Percentiles rank a stretch among this genome's conserved stretches.
Evolutionary conservation across 2,113 vertebrate species (phyloP).

Genomic region (Sterrhoptilus dennistouni): DNA sequence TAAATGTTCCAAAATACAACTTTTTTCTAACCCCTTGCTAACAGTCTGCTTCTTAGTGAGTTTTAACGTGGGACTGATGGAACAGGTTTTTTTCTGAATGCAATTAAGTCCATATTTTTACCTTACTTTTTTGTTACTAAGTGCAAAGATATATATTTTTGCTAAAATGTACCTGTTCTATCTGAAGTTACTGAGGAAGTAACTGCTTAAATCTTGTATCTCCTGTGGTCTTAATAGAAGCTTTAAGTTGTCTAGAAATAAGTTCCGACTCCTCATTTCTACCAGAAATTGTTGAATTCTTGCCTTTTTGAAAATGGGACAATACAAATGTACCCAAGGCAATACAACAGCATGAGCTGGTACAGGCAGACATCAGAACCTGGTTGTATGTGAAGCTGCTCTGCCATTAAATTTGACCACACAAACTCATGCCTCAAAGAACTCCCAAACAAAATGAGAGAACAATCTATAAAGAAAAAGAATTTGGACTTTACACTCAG

Average conservation of each 20-base stretch:
- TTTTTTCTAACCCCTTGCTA: background rate
- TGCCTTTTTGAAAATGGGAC: background rate
- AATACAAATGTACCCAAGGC: background rate
- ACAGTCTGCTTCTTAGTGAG: background rate
- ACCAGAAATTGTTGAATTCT: background rate
- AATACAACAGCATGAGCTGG: rapidly evolving
- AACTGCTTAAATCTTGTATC: background rate
- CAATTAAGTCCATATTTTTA: background rate
- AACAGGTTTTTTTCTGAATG: background rate
- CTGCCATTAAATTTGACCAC: background rate
- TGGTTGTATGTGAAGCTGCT: background rate
- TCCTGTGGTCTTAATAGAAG: background rate
- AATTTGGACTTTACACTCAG: background rate
- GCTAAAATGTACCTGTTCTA: background rate
- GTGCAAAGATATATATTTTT: background rate
- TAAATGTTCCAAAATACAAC: background rate
- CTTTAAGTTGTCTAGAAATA: background rate
- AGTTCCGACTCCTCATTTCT: background rate
- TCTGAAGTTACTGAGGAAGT: background rate
- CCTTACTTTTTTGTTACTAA: background rate
- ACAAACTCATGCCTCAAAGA: background rate
- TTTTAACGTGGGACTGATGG: background rate
- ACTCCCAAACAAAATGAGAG: background rate
- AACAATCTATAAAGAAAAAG: background rate
- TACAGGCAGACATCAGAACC: background rate